Base-by-base conservation (phyloP, 2,113 vertebrate genomes). In the Salminus brasiliensis region DNA sequence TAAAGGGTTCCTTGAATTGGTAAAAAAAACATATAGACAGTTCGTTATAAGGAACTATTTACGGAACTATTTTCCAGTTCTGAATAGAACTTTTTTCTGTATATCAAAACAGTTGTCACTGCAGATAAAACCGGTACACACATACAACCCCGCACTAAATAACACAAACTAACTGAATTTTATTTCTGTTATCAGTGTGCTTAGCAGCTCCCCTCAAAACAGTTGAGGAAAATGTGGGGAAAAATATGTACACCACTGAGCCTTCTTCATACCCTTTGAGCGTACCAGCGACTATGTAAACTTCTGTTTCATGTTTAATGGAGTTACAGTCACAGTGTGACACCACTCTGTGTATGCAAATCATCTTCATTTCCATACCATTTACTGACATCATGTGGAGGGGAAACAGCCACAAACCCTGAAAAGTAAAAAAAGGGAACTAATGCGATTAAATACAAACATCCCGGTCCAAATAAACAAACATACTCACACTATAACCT, bases 321-420 rank as follows among this genome's bases (percentile, higher is more conserved):
- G 75, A 67, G 52, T 69, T 69, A 39, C 66, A 72, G 70, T 79
- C 75, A 74, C 81, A 78, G 63, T 82, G 52, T 74, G 70, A 74
- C 29, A 70, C 81, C 63, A 67, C 52, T 80, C 71, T 47, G 78
- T 74, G 72, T 68, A 74, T 80, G 81, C 81, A 74, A 73, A 82
- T 82, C 41, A 18, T 52, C 75, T 59, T 80, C 39, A 80, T 80
- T 74, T 80, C 71, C 78, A 80, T 80, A 72, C 66, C 78, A 74
- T 80, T 80, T 65, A 80, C 71, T 80, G 72, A 47, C 70, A 27
- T 43, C 62, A 80, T 53, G 32, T 75, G 53, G 81, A 43, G 69
- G 70, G n/a, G 63, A 67, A 74, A 74, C 72, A 74, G 71, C 15
- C 63, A 32, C 52, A 68, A 83, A 74, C 62, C 41, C 69, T 52